These are phyloP conservation scores for Cydia strobilella DNA, from an alignment of 1,140 invertebrate species.

Conservation along the genomic window DNA sequence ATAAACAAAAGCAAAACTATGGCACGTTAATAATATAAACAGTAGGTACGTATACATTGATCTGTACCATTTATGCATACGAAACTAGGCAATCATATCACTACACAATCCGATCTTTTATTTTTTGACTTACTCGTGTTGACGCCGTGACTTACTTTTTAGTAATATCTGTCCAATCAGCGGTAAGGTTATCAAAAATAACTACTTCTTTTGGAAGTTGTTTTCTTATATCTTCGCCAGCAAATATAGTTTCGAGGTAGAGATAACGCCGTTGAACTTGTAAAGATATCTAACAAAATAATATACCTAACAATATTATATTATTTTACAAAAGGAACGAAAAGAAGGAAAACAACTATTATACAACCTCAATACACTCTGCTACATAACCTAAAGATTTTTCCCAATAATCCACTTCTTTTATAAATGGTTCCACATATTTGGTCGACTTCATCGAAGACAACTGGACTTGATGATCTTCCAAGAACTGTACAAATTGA, in stretches of 20 bases:
- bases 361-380: slow-evolving; percentile 86
- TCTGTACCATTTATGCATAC: too few species aligned
- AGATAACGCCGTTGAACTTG: slow-evolving; percentile 90
- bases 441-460: slow-evolving; percentile 92
- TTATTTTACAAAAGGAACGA: background rate
- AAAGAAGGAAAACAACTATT: background rate
- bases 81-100: too few species aligned
- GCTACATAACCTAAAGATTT: slow-evolving; percentile 87
- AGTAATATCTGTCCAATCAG: slow-evolving; percentile 87
- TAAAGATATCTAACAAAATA: slow-evolving; percentile 80
- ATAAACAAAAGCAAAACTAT: too few species aligned
- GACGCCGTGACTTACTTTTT: slow-evolving; percentile 61
- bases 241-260: slow-evolving; percentile 93
- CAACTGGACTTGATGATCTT: slow-evolving; percentile 88
- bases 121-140: too few species aligned
- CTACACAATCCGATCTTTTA: too few species aligned
- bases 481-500: slow-evolving; percentile 75
- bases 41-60: too few species aligned
- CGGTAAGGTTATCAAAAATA: slow-evolving; percentile 87
- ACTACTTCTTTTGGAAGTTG: slow-evolving; percentile 89
- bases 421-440: slow-evolving; percentile 91
- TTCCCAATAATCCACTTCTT: slow-evolving; percentile 91
- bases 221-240: slow-evolving; percentile 90
- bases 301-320: slow-evolving; percentile 23
- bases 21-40: too few species aligned